Evolutionary conservation across 2,888 invertebrate species (phyloP).

Genomic region (Anarsia innoxiella): DNA sequence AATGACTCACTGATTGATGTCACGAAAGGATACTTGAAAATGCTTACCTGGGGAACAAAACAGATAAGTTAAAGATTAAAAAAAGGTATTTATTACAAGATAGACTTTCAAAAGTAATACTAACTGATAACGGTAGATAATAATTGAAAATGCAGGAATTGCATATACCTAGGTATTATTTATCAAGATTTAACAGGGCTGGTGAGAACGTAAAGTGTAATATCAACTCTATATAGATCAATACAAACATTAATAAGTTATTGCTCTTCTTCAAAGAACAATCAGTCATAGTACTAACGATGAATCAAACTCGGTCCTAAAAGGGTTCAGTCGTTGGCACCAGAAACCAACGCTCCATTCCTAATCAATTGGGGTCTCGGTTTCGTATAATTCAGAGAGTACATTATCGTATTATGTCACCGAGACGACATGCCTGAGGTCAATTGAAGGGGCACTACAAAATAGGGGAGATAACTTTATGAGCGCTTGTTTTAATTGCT

Average conservation of each 20-base stretch:
- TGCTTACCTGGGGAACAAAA: constrained; percentile 31
- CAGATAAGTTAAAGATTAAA: no score
- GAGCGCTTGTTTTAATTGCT: no score
- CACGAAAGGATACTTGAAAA: constrained; percentile 23
- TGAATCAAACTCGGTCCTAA: constrained; percentile 3
- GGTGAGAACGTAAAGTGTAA: no score
- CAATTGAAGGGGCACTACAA: constrained; percentile 52
- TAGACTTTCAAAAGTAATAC: no score
- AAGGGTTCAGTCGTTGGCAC: constrained; percentile 5
- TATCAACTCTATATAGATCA: no score
- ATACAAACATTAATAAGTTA: no score
- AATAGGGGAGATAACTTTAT: constrained; percentile 39
- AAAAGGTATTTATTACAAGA: no score
- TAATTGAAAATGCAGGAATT: no score
- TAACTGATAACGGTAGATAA: no score
- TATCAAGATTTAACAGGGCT: no score
- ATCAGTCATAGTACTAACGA: constrained; percentile 11
- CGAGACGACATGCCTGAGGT: constrained; percentile 38
- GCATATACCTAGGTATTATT: no score
- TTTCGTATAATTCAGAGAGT: constrained; percentile 15
- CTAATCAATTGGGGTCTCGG: constrained; percentile 14
- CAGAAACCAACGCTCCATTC: no score
- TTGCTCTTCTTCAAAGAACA: neutral
- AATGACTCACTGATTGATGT: constrained; percentile 29
- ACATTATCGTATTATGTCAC: constrained; percentile 42